These are phyloP conservation scores for Yponomeuta cagnagella DNA, from an alignment of 2,888 invertebrate species.

Conservation along the genomic window DNA sequence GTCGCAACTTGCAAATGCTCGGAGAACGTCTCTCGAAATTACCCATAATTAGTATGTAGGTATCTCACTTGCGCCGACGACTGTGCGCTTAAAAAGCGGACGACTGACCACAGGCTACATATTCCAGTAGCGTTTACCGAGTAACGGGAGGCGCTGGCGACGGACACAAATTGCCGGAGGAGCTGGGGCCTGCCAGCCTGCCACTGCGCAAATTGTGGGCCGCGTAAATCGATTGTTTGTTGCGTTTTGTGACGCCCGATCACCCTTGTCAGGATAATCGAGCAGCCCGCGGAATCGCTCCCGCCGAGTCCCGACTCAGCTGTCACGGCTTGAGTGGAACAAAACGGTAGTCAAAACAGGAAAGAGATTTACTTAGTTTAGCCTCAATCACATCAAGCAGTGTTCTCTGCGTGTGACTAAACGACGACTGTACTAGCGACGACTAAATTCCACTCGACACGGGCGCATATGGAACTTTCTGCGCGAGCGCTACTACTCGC, in stretches of 20 bases:
- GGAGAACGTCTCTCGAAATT: conserved; percentile 74
- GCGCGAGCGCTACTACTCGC: too few species aligned
- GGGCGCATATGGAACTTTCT: too few species aligned
- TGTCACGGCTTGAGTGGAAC: background rate
- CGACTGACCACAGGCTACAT: conserved; percentile 64
- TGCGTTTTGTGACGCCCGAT: conserved; percentile 25
- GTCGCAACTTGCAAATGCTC: conserved; percentile 64
- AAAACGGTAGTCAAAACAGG: background rate
- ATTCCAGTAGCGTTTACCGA: conserved; percentile 73
- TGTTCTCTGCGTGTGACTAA: too few species aligned
- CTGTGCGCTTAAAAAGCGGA: conserved; percentile 63
- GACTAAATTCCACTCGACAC: too few species aligned
- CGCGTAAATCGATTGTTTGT: conserved; percentile 47
- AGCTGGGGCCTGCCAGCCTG: conserved; percentile 44
- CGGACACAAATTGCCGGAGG: conserved; percentile 70
- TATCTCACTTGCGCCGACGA: conserved; percentile 65
- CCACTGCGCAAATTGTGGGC: conserved; percentile 34
- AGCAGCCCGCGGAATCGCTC: conserved; percentile 15
- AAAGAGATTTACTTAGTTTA: background rate
- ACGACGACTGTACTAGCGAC: too few species aligned
- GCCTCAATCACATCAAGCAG: background rate
- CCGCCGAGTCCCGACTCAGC: background rate
- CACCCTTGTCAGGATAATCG: conserved; percentile 19
- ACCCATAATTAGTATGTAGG: conserved; percentile 71
- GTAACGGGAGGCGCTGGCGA: conserved; percentile 68